Conservation (phyloP, 2,113 vertebrate species). For the Sarotherodon lohbergeri region DNA sequence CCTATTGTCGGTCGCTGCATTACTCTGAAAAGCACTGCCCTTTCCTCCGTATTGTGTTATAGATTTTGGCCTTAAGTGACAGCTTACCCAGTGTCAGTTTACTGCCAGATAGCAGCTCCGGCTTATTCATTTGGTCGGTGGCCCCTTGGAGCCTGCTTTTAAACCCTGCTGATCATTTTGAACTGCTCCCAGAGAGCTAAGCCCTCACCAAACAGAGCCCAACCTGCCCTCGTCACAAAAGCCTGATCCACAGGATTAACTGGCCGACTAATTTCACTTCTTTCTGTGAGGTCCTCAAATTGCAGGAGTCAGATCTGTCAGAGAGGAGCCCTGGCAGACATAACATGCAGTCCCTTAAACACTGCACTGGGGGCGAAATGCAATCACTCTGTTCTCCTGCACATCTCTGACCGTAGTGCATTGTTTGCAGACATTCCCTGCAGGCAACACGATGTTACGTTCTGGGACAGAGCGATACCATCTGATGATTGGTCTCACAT, state of each 20-base stretch:
- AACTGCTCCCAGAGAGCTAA: conserved; percentile 71
- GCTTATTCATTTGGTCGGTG: conserved; percentile 67
- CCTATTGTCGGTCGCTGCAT: conserved; percentile 41
- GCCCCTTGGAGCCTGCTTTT: conserved; percentile 64
- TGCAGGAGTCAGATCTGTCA: conserved; percentile 54
- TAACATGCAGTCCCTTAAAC: conserved; percentile 53
- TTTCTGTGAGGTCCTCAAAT: conserved; percentile 78
- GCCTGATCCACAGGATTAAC: conserved; percentile 76
- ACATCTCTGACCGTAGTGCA: neutral
- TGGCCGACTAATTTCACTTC: conserved; percentile 73
- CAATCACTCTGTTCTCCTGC: conserved; percentile 24
- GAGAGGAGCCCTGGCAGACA: conserved; percentile 58
- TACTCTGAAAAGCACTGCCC: conserved; percentile 36
- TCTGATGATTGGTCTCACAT: neutral
- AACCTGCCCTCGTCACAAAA: conserved; percentile 74
- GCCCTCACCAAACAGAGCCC: conserved; percentile 75
- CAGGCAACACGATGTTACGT: neutral
- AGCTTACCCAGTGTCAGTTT: conserved; percentile 69
- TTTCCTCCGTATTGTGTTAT: conserved; percentile 53
- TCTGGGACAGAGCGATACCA: neutral
- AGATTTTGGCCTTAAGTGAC: conserved; percentile 60
- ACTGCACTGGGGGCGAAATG: conserved; percentile 2
- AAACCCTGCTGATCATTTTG: conserved; percentile 70
- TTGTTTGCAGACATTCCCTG: neutral
- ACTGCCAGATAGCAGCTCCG: conserved; percentile 62